Base-by-base conservation (phyloP, 2,113 vertebrate species). In the Ginglymostoma cirratum region DNA sequence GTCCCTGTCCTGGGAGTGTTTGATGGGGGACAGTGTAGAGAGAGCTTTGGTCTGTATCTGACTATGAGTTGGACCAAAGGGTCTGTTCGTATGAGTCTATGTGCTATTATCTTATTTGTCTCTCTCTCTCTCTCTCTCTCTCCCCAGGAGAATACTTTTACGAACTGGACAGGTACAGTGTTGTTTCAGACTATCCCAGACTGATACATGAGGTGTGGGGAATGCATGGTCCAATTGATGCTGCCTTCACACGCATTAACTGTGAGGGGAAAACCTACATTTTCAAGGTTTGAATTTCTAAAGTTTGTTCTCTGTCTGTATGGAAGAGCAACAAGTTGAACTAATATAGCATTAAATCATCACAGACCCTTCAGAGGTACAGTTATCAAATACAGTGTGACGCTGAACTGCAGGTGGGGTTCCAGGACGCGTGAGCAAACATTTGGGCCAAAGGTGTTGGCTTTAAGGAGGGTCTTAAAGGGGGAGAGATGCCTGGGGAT, bases 261-360 rank as follows among this genome's bases (percentile, higher is more conserved):
- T 99, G 99, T 96, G 98, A 99, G 96, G 99, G 99, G 95, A 99
- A 99, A 97, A 99, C 98, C 14, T 99, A 99, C 96, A 97, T 99
- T 24, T 99, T 99, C 97, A 98, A 99, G 98, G 99, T 99, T 95
- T 93, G 96, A 30, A 87, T 0, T 6, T 34, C 38, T 15, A 2
- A 7, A 65, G 24, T 27, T 14, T 48, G 78, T 48, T 48, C 27
- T 42, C 78, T 30, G 55, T 87, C 85, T 80, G 6, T 61, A 7
- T n/a, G 34, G 52, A 52, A 24, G 14, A 19, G 14, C 78, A 38
- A 80, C 76, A 83, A 23, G 12, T 83, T 21, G 38, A 42, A 83
- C 6, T 83, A 21, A 83, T 83, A 5, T 17, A 42, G 38, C 38
- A 19, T 14, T 83, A 21, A 45, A 83, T 21, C 5, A 42, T 45